Evolutionary conservation across 2,888 invertebrate species (phyloP), one percentile per base, ranked within the genome.

Genomic region (Allacma fusca): DNA sequence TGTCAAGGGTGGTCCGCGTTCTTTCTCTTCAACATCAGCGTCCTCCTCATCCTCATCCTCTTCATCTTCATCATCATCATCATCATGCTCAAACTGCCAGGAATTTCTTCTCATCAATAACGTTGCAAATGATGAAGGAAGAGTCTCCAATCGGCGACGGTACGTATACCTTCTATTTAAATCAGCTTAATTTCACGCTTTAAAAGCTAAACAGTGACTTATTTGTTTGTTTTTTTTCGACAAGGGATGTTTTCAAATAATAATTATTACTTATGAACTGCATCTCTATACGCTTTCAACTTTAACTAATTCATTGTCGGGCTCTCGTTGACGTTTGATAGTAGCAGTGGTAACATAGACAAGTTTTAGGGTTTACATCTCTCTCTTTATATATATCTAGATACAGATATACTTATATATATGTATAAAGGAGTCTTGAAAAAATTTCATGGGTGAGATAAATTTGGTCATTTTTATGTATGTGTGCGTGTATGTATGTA

Each of bases 21-120:
- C 77, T 21, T 77, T 72, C 65, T 77, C 72, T 23, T 70, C 74
- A 69, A 43, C 73, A 21, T 73, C 73, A 64, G 43, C 64, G 40
- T 64, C 73, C 34, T 64, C 73, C 62, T 40, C 73, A n/a, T 64
- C 77, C 34, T 74, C 73, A 13, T 64, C 73, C 62, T 40, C 73
- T 13, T 64, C 77, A 23, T 74, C 77, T 28, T 71, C 76, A 71
- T 77, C 65, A 34, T 77, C 73, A 21, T 57, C 77, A 7, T 74
- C 77, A 64, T 73, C 77, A 74, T 77, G 74, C 68, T 77, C 74
- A 43, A 74, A 73, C 43, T 77, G 68, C 74, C 77, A 77, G 40
- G 68, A 73, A 62, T n/a, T 40, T 50, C 73, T 69, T 29, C 57
- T 64, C 74, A 77, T 74, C 43, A 62, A 73, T 29, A 69, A 69